Base-by-base conservation (phyloP, 2,888 invertebrate species). In the Drosophila gaucha region DNA sequence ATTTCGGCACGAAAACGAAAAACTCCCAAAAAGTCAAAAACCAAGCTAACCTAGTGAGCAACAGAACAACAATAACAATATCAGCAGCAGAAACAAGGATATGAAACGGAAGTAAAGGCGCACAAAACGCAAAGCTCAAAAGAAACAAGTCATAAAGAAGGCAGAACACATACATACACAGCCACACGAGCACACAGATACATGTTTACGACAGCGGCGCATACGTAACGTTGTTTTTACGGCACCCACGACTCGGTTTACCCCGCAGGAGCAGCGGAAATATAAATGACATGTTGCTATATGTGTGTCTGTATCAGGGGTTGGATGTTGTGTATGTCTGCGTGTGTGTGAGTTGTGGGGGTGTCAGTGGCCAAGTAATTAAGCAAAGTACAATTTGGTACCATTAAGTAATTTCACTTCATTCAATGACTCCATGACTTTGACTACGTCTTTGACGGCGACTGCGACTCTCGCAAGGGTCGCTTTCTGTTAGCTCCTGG, bases 381-480 rank as follows among this genome's bases (percentile, higher is more conserved):
- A 89, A 89, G 88, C 86, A 86, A 89, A 89, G 89, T 88, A 88
- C 80, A 82, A 88, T 89, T 88, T 82, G 82, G 79, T 88, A 77
- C 79, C 87, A 88, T 86, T 88, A 89, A 89, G 80, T 88, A 88
- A 84, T 89, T 88, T 86, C 78, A 74, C 76, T 74, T 74, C 80
- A 84, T 77, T 80, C 86, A 77, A 74, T 83, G 80, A 83, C 77
- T 78, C 55, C 51, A 39, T 51, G 69, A 74, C 70, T 70, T 58
- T 49, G 63, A 57, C 46, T 59, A 35, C 39, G 43, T 36, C 50
- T 46, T 14, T 16, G 9, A 44, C 44, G 38, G 12, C 33, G 67
- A 36, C 16, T 10, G 31, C 16, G 43, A 28, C 22, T 35, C 55
- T 36, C 35, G 12, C n/a, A 20, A 10, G 36, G 35, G 1, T 22